Percentiles rank a stretch among this genome's conserved stretches.
Conservation (phyloP, 2,888 invertebrate species). For the Eristalinus aeneus region DNA sequence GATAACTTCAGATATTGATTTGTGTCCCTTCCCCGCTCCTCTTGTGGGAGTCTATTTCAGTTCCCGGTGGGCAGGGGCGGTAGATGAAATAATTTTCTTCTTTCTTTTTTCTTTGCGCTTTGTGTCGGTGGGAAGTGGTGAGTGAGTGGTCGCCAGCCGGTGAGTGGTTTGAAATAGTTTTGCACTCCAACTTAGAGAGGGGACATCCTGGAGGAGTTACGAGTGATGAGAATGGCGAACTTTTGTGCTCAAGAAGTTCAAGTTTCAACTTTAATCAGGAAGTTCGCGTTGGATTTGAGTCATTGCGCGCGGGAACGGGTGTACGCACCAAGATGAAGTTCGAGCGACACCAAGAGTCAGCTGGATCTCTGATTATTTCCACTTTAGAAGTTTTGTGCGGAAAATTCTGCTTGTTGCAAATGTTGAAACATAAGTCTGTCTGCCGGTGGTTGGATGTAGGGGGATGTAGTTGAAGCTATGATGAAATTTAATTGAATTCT, state of each 20-base stretch:
- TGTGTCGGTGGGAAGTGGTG: background rate
- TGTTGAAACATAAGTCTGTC: background rate
- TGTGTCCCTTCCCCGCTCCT: slow-evolving; percentile 5
- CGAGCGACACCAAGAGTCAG: background rate
- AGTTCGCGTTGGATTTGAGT: background rate
- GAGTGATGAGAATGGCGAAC: background rate
- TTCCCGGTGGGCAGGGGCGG: slow-evolving; percentile 5
- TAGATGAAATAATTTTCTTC: background rate
- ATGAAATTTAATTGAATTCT: background rate
- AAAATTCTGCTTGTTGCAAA: background rate
- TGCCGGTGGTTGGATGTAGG: background rate
- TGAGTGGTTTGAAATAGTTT: slow-evolving; percentile 9
- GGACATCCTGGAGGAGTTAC: background rate
- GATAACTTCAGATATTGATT: slow-evolving; percentile 57
- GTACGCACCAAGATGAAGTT: background rate
- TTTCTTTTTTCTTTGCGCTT: background rate
- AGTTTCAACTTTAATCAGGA: background rate
- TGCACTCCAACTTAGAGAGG: background rate
- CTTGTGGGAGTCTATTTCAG: background rate
- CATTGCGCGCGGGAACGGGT: background rate
- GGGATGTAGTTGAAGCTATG: background rate
- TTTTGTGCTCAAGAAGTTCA: background rate
- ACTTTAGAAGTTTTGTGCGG: background rate
- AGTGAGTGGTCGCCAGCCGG: background rate
- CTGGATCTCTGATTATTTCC: background rate